A percentile compares a stretch with the other conserved stretches of the same genome.
These are phyloP conservation scores for Silurus lanzhouensis DNA, from an alignment of 2,797 vertebrate genomes.

Conservation along the genomic window DNA sequence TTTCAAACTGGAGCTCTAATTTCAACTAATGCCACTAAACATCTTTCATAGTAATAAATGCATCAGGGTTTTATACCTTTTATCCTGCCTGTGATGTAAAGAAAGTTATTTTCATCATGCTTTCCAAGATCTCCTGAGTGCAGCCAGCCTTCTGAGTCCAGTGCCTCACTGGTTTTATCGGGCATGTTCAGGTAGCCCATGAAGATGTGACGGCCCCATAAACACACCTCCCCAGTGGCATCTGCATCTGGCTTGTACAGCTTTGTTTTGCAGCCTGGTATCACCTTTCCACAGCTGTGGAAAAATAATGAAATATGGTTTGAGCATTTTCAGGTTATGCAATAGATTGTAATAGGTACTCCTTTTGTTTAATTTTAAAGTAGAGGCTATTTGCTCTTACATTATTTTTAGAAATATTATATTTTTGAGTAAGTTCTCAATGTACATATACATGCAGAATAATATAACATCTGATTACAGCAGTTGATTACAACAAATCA, in stretches of 20 bases:
- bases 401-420: background rate
- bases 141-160: constrained; percentile 78
- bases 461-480: background rate
- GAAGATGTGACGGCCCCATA: constrained; percentile 80
- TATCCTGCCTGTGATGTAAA: constrained; percentile 81
- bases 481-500: background rate
- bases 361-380: background rate
- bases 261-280: constrained; percentile 72
- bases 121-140: constrained; percentile 80
- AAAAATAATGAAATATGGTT: background rate
- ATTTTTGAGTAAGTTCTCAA: background rate
- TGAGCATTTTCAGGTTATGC: background rate
- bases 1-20: background rate
- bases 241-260: constrained; percentile 72
- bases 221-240: constrained; percentile 77
- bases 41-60: background rate
- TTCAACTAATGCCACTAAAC: background rate
- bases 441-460: background rate
- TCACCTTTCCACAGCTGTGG: constrained; percentile 75
- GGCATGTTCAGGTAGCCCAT: constrained; percentile 81
- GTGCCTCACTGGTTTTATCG: constrained; percentile 72
- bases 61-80: constrained; percentile 67
- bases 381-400: too few relatives aligned
- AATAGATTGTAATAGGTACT: background rate
- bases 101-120: constrained; percentile 65